Evolutionary conservation across 2,888 invertebrate genomes (phyloP).

Genomic region (Tetranychus truncatus): DNA sequence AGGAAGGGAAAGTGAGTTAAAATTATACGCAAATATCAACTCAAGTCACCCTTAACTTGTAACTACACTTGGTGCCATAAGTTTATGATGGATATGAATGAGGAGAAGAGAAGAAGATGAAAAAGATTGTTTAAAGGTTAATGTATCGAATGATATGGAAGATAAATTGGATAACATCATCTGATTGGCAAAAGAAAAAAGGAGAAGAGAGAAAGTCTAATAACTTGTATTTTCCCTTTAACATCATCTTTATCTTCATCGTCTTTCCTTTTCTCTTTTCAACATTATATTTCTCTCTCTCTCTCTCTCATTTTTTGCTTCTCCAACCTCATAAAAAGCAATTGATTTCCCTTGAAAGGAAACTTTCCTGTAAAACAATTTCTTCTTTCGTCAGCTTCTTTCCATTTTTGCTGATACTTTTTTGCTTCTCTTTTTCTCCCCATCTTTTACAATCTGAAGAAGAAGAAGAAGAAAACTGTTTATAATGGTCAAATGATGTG

Average conservation of each 20-base stretch:
- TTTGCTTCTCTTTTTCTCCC: background rate
- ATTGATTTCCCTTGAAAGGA: background rate
- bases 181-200: background rate
- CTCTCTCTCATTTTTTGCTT: background rate
- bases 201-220: background rate
- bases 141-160: background rate
- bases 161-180: constrained; percentile 1
- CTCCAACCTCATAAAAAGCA: background rate
- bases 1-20: background rate
- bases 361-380: background rate
- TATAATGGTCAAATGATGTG: constrained; percentile 5
- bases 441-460: background rate
- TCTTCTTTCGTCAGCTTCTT: background rate
- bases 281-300: background rate
- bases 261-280: background rate
- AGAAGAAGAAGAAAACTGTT: background rate
- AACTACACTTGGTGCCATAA: background rate
- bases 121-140: background rate
- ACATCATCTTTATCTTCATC: background rate
- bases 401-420: background rate
- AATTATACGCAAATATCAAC: background rate
- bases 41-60: constrained; percentile 1
- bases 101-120: background rate
- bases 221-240: background rate
- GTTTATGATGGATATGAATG: background rate